Percentiles rank a stretch among this genome's conserved stretches.
These are phyloP conservation scores for Rhyacophila brunnea DNA, from an alignment of 1,140 invertebrate genomes.

Conservation along the genomic window DNA sequence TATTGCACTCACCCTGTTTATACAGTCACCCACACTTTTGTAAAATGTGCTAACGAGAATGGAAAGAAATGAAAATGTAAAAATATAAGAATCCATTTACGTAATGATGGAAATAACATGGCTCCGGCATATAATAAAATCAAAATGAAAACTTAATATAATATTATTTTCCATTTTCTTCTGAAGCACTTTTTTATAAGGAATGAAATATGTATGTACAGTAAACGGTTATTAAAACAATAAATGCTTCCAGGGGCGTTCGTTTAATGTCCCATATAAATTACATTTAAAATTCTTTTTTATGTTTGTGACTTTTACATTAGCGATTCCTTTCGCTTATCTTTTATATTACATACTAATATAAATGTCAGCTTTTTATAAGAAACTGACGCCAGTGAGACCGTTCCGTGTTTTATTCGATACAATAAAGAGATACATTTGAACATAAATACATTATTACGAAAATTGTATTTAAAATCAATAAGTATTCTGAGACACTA, in stretches of 20 bases:
- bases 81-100: slow-evolving; percentile 24
- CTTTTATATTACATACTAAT: too few species aligned
- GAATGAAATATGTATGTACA: slow-evolving; percentile 20
- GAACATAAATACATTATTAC: too few species aligned
- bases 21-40: neutral
- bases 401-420: too few species aligned
- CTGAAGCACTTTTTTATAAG: slow-evolving; percentile 20
- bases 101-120: slow-evolving; percentile 25
- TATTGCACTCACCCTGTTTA: too few species aligned
- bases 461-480: too few species aligned
- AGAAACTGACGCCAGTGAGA: too few species aligned
- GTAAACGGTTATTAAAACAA: slow-evolving; percentile 27
- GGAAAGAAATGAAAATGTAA: slow-evolving; percentile 8
- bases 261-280: neutral
- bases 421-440: neutral
- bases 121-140: slow-evolving; percentile 25
- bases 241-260: slow-evolving; percentile 19
- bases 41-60: slow-evolving; percentile 16
- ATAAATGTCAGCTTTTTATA: too few species aligned
- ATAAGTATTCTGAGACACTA: too few species aligned
- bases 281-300: slow-evolving; percentile 1
- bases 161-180: slow-evolving; percentile 30
- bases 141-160: slow-evolving; percentile 31
- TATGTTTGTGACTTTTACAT: too few species aligned
- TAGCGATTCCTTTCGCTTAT: too few species aligned